Evolutionary conservation across 2,797 vertebrate species (phyloP), one percentile per base, ranked within the genome.

Genomic region (Coregonus ussuriensis): DNA sequence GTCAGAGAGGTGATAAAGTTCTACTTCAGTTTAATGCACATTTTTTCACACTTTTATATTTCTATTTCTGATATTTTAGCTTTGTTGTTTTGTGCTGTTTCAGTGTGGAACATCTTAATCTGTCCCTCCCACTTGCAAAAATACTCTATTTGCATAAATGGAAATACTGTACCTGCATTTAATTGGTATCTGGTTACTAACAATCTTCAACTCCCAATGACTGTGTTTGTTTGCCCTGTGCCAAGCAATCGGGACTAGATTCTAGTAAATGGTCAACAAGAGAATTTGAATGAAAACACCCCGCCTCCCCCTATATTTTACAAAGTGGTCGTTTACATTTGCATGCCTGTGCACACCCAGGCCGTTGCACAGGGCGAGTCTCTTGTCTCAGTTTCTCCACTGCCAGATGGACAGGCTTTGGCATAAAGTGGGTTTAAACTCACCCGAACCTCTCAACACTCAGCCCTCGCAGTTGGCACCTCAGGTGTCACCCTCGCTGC

Each of bases 261-360:
- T 73, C 51, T 74, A 78, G 86, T 82, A 86, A 89, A 87, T 83
- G 71, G 74, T 83, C 33, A 74, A 81, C 87, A 86, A 82, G 71
- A 86, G 81, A 25, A 66, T 90, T 88, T 86, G 84, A 89, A 86
- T 73, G 85, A 89, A 84, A 89, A 86, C 86, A 86, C 69, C 79
- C 77, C 80, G 84, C 78, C 82, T 78, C 78, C 15, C 15, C 53
- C 75, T 35, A 66, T 1, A 21, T 67, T 75, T 63, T 52, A 56
- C 54, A 16, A 21, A 62, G 6, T 15, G 56, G 2, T 21, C 6
- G 9, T 11, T 11, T 47, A 9, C 9, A 21, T 62, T 62, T 62
- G 7, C n/a, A 25, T 62, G 6, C 56, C 56, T 4, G 6, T 62
- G 56, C 6, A 62, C 56, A 62, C n/a, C 56, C 56, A 62, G 9